Percentiles rank a stretch among this genome's conserved stretches.
Evolutionary conservation across 2,797 vertebrate genomes (phyloP).

Genomic region (Phyllotis vaccarum): DNA sequence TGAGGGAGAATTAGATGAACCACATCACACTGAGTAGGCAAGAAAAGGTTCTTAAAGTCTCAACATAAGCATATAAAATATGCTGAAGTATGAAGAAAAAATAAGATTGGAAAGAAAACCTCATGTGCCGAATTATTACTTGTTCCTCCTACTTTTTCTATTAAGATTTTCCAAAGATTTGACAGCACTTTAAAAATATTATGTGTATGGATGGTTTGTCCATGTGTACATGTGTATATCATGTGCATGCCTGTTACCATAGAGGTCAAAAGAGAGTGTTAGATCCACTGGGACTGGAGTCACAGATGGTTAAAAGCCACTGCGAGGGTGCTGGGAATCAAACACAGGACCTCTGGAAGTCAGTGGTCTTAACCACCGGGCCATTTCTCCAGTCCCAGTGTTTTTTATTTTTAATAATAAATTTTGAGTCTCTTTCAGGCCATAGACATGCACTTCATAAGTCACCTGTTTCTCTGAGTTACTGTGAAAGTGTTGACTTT

Average conservation of each 20-base stretch:
- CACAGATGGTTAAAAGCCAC: not conserved
- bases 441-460: not conserved
- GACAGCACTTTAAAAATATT: not conserved
- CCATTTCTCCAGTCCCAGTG: not conserved
- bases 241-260: not conserved
- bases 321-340: not conserved
- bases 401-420: not conserved
- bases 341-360: not conserved
- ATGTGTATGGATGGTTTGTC: not conserved
- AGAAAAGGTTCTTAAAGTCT: not conserved
- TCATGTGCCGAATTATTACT: not conserved
- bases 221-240: not conserved
- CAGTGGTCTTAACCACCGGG: too few relatives aligned
- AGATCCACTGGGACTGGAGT: not conserved
- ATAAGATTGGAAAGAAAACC: not conserved
- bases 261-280: not conserved
- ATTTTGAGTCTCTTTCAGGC: not conserved
- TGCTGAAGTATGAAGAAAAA: not conserved
- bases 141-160: not conserved
- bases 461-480: not conserved
- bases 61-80: not conserved
- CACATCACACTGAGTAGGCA: not conserved
- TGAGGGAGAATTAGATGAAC: not conserved
- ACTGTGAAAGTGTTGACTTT: not conserved
- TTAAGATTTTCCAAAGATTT: not conserved